Evolutionary conservation across 2,797 vertebrate genomes (phyloP).

Genomic region (Pipistrellus pygmaeus): DNA sequence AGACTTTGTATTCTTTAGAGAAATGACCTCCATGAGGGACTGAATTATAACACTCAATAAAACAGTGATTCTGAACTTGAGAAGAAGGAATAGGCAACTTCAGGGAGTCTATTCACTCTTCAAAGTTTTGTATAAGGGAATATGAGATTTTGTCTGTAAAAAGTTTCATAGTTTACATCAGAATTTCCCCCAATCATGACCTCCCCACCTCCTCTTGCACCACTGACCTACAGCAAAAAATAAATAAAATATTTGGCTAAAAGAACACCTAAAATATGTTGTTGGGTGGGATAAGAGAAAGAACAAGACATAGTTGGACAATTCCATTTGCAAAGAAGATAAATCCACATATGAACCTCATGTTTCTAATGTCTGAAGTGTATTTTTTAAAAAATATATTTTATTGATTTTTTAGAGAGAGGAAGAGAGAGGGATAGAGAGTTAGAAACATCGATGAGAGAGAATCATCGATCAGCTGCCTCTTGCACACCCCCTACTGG

Average conservation of each 20-base stretch:
- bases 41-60: not conserved
- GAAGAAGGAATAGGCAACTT: not conserved
- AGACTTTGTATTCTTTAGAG: not conserved
- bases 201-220: too few species aligned
- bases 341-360: not conserved
- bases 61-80: not conserved
- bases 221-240: not conserved
- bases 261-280: slow-evolving; percentile 1
- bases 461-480: too few species aligned
- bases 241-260: not conserved
- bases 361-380: not conserved
- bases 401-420: too few species aligned
- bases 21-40: not conserved
- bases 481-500: too few species aligned
- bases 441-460: too few species aligned
- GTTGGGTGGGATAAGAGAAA: not conserved
- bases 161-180: not conserved
- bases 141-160: not conserved
- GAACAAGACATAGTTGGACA: not conserved
- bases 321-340: slow-evolving; percentile 36
- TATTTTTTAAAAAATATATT: too few species aligned
- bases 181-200: not conserved
- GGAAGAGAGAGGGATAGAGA: too few species aligned
- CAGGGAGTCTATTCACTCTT: not conserved
- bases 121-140: not conserved